Base-by-base conservation (phyloP, 1,140 invertebrate species). In the Archegozetes longisetosus region DNA sequence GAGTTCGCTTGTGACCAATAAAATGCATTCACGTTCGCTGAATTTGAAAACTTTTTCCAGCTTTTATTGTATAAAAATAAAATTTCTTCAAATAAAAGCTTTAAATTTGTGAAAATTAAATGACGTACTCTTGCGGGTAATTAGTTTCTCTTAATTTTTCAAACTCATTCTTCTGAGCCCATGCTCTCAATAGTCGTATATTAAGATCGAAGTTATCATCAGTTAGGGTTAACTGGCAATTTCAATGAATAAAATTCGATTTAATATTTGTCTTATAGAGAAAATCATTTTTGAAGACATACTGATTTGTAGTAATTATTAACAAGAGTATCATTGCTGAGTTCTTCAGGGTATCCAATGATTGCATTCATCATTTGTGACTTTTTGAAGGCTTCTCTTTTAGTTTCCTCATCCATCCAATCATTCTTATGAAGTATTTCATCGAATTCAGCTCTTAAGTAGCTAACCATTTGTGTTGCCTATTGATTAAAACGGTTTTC, bases 391-490 rank as follows among this genome's bases (percentile, higher is more conserved):
- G 90, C 91, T 12, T 83, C 77, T 55, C 76, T 73, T 51, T 83
- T 78, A 0, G 90, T 95, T 67, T 85, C 82, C 1, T 77, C 72
- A 67, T 95, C 90, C 88, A 96, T 94, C 92, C 92, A 96, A 28
- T 82, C 78, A 2, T 92, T 72, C 89, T 84, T 0, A 85, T 88
- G 77, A 13, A 68, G 24, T 13, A 68, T 62, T n/a, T 64, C 50
- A 13, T 68, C 50, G 50, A 68, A 68, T 58, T 68, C 67, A 47
- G 63, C 61, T 22, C 64, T 62, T 20, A 68, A 67, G 48, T 69
- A 68, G 23, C 61, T 66, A 4, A 69, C 68, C 68, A 68, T 69
- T 53, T 67, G 61, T 14, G 64, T 22, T 1, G 66, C 62, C 64
- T 66, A 20, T 47, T 23, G 24, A 13, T 3, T 2, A 51, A 58